phyloP scores from a whole-genome alignment of 2,888 invertebrate species.

The Graphium colonna region DNA sequence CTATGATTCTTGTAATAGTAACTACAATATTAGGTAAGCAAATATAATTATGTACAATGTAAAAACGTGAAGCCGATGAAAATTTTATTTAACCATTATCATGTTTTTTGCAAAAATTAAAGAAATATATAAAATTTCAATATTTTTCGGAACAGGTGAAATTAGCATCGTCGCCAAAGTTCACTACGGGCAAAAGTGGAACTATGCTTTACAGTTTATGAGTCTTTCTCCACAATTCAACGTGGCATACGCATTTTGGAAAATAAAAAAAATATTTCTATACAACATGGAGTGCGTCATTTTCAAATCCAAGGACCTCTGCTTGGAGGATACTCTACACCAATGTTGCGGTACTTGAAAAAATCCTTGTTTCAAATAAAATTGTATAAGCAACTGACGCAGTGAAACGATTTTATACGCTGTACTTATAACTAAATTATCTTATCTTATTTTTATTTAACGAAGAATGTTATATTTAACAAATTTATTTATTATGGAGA shows the following conservation, averaged over 20 bases:
- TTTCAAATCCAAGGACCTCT: slow-evolving; percentile 44
- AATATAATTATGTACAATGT: too few species aligned
- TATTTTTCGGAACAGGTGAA: slow-evolving; percentile 63
- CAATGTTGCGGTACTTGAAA: slow-evolving; percentile 55
- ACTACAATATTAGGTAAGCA: slow-evolving; percentile 60
- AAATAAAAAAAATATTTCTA: slow-evolving; percentile 56
- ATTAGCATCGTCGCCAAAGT: slow-evolving; percentile 57
- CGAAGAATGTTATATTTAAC: too few species aligned
- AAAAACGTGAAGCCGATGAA: too few species aligned
- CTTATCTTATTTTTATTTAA: too few species aligned
- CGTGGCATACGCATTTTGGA: slow-evolving; percentile 59
- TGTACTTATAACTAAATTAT: too few species aligned
- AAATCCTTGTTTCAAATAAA: neutral
- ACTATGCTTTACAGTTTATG: slow-evolving; percentile 46
- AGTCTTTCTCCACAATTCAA: slow-evolving; percentile 64
- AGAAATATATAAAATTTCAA: too few species aligned
- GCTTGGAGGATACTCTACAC: slow-evolving; percentile 47
- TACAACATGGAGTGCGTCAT: slow-evolving; percentile 63
- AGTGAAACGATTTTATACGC: slow-evolving; percentile 10
- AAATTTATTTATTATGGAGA: too few species aligned
- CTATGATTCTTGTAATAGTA: slow-evolving; percentile 55
- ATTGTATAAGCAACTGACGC: neutral
- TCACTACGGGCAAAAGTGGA: slow-evolving; percentile 50
- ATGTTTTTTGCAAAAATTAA: too few species aligned
- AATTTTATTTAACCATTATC: neutral